These are phyloP conservation scores for Drosophila hamatofila DNA, from an alignment of 2,888 invertebrate genomes.

Conservation along the genomic window DNA sequence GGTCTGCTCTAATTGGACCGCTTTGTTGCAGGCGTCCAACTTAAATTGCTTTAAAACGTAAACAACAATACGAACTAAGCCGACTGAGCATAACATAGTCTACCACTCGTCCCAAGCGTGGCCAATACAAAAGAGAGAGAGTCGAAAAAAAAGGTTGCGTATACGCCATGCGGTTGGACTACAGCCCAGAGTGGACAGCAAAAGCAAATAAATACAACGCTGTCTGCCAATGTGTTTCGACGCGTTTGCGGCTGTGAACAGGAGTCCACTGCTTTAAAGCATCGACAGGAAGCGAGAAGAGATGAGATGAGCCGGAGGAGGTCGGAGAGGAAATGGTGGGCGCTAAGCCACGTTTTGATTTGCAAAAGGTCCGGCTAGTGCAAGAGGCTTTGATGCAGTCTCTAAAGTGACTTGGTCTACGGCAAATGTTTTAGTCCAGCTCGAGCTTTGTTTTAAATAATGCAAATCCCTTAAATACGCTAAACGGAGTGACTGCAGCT, in stretches of 20 bases:
- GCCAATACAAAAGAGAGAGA: constrained; percentile 31
- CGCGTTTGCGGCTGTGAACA: constrained; percentile 27
- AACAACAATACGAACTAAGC: constrained; percentile 61
- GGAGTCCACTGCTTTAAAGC: constrained; percentile 28
- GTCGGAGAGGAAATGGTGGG: background rate
- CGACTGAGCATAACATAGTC: constrained; percentile 28
- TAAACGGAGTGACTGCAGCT: constrained; percentile 60
- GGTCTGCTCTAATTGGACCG: constrained; percentile 54
- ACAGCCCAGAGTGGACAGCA: constrained; percentile 24
- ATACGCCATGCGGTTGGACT: constrained; percentile 58
- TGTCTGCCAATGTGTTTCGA: constrained; percentile 66
- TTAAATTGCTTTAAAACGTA: constrained; percentile 68
- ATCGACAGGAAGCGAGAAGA: background rate
- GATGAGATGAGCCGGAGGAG: background rate
- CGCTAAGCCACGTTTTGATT: constrained; percentile 64
- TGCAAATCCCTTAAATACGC: constrained; percentile 76
- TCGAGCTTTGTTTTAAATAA: constrained; percentile 66
- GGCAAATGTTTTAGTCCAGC: constrained; percentile 24
- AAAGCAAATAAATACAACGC: constrained; percentile 70
- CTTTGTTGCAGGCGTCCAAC: constrained; percentile 17
- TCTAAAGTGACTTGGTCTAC: constrained; percentile 26
- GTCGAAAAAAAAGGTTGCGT: constrained; percentile 42
- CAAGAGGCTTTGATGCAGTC: constrained; percentile 56
- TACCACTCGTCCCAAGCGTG: constrained; percentile 40
- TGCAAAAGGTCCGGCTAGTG: constrained; percentile 48